Evolutionary conservation across 1,140 invertebrate species (phyloP).

Genomic region (Drosophila sproati): DNA sequence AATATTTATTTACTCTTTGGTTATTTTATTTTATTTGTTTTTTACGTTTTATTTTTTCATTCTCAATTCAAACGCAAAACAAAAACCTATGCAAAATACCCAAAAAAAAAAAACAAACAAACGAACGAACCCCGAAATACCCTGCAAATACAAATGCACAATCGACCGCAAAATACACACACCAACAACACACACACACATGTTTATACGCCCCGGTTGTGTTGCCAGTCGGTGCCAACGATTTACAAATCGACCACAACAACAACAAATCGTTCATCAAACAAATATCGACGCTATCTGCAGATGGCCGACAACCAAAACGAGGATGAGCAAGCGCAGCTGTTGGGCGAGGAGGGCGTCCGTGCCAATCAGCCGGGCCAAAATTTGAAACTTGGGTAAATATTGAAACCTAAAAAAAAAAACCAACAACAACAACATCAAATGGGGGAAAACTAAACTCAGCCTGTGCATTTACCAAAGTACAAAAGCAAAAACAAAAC

Average conservation of each 20-base stretch:
- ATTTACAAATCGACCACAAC: constrained; percentile 75
- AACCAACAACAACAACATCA: constrained; percentile 16
- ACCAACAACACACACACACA: constrained; percentile 11
- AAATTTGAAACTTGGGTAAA: constrained; percentile 95
- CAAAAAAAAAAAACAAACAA: constrained; percentile 4
- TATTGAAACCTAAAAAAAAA: constrained; percentile 72
- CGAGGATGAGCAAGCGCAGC: constrained; percentile 96
- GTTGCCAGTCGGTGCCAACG: constrained; percentile 82
- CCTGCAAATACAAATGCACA: constrained; percentile 39
- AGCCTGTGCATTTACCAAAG: constrained; percentile 45
- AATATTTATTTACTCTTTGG: constrained; percentile 8
- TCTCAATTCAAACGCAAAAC: constrained; percentile 46
- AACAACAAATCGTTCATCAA: constrained; percentile 55
- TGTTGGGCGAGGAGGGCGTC: constrained; percentile 96
- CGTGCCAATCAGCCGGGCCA: constrained; percentile 96
- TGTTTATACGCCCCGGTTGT: constrained; percentile 59
- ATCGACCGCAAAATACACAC: constrained; percentile 27
- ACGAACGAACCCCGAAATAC: constrained; percentile 16
- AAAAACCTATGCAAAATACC: constrained; percentile 39
- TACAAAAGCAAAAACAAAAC: constrained; percentile 24
- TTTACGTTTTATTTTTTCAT: constrained; percentile 73
- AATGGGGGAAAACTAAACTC: constrained; percentile 75
- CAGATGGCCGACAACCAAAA: constrained; percentile 96
- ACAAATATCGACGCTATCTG: constrained; percentile 82
- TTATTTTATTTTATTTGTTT: constrained; percentile 58